These are phyloP conservation scores for Leptoteleia sp. DNA, from an alignment of 1,140 invertebrate genomes.

Conservation along the genomic window DNA sequence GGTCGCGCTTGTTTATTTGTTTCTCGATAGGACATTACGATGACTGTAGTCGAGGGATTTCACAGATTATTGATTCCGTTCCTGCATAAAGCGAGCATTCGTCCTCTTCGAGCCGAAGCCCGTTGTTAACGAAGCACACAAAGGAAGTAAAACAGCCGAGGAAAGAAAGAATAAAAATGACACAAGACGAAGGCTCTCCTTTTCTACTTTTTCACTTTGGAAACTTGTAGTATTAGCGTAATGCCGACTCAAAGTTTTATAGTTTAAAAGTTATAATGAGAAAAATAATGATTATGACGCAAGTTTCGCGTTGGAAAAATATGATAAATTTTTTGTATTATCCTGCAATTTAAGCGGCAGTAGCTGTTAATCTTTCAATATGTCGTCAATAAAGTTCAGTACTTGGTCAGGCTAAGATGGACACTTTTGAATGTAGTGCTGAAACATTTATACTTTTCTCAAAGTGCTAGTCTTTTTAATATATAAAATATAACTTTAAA, in stretches of 20 bases:
- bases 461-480: no score
- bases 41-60: conserved; percentile 28
- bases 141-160: neutral
- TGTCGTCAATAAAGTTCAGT: no score
- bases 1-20: conserved; percentile 49
- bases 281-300: conserved; percentile 39
- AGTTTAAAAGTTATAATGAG: conserved; percentile 45
- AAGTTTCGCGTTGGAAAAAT: no score
- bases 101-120: conserved; percentile 23
- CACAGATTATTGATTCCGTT: conserved; percentile 53
- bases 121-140: conserved; percentile 29
- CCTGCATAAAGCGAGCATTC: conserved; percentile 50
- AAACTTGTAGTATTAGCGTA: conserved; percentile 28
- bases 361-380: no score
- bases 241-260: conserved; percentile 14
- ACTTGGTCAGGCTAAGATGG: no score
- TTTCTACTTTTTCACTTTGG: neutral
- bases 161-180: conserved; percentile 22
- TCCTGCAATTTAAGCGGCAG: no score
- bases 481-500: no score
- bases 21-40: conserved; percentile 55
- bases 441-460: no score
- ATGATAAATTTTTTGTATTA: no score
- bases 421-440: no score
- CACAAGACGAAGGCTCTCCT: neutral